These are phyloP conservation scores for Crotalus tigris DNA, from an alignment of 2,113 vertebrate species.

Conservation along the genomic window DNA sequence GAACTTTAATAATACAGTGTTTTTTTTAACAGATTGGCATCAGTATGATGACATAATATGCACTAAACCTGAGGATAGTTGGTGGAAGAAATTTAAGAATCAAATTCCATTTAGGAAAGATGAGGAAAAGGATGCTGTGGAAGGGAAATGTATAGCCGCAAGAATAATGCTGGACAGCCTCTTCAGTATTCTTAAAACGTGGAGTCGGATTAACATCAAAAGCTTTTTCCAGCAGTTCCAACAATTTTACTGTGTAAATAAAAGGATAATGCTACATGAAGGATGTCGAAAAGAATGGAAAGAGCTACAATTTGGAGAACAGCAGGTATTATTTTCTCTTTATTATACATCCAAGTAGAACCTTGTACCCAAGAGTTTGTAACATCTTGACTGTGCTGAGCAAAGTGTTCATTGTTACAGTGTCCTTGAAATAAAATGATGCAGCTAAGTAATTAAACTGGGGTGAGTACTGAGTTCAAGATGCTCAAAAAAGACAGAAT, in stretches of 20 bases:
- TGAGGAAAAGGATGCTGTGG: constrained; percentile 42
- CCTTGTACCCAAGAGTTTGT: neutral
- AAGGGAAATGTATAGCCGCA: constrained; percentile 76
- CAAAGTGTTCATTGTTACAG: neutral
- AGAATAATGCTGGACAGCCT: constrained; percentile 77
- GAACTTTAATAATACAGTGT: neutral
- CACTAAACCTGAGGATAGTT: rapidly evolving
- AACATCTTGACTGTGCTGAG: neutral
- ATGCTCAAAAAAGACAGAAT: neutral
- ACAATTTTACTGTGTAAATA: constrained; percentile 73
- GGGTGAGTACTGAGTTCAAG: neutral
- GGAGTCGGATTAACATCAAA: constrained; percentile 71
- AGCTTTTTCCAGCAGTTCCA: constrained; percentile 73
- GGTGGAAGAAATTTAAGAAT: rapidly evolving
- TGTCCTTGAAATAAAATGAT: neutral
- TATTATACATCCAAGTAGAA: neutral
- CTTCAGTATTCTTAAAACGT: constrained; percentile 78
- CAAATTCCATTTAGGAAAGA: rapidly evolving
- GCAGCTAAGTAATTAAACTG: neutral
- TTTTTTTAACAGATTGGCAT: constrained; percentile 79
- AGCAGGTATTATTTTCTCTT: constrained; percentile 66
- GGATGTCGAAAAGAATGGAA: constrained; percentile 14
- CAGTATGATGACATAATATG: constrained; percentile 94
- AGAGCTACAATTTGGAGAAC: constrained; percentile 48
- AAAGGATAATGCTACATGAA: constrained; percentile 61